Percentiles rank a stretch among this genome's conserved stretches.
Conservation (phyloP, 2,888 invertebrate genomes). For the Sminthurides aquaticus region DNA sequence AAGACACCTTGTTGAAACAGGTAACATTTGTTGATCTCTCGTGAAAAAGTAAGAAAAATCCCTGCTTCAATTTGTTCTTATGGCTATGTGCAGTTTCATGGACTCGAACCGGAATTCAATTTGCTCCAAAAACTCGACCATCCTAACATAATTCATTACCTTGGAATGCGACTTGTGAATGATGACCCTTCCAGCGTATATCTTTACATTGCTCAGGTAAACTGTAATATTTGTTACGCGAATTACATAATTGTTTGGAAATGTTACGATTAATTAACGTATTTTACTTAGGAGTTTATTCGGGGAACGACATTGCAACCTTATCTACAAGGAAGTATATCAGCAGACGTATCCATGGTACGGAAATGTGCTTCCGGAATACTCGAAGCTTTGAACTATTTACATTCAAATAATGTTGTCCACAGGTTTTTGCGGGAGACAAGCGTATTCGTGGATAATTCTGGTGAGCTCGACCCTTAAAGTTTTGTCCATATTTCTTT, state of each 20-base stretch:
- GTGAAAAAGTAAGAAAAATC: too few relatives aligned
- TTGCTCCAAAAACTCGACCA: slow-evolving; percentile 63
- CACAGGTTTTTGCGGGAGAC: slow-evolving; percentile 73
- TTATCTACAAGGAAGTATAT: slow-evolving; percentile 52
- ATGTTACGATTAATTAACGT: not conserved
- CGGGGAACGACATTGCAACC: slow-evolving; percentile 50
- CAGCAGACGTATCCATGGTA: slow-evolving; percentile 54
- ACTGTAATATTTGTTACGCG: slow-evolving; percentile 44
- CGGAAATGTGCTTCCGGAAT: slow-evolving; percentile 64
- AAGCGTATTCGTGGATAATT: slow-evolving; percentile 63
- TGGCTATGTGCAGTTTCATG: slow-evolving; percentile 51
- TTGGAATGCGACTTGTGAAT: slow-evolving; percentile 58
- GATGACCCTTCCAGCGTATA: slow-evolving; percentile 58
- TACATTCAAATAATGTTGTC: slow-evolving; percentile 73
- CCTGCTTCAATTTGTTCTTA: not conserved
- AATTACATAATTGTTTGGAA: not conserved
- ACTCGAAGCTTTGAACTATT: slow-evolving; percentile 64
- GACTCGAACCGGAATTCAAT: slow-evolving; percentile 71
- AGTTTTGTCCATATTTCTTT: too few relatives aligned
- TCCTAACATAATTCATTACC: slow-evolving; percentile 65
- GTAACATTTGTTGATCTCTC: too few relatives aligned
- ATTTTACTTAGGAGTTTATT: slow-evolving; percentile 48
- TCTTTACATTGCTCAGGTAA: slow-evolving; percentile 64
- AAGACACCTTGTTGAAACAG: slow-evolving; percentile 31
- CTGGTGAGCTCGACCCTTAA: slow-evolving; percentile 25